Percentiles rank a stretch among this genome's conserved stretches.
phyloP scores from a whole-genome alignment of 2,113 vertebrate species.

The Poeciliopsis retropinna region DNA sequence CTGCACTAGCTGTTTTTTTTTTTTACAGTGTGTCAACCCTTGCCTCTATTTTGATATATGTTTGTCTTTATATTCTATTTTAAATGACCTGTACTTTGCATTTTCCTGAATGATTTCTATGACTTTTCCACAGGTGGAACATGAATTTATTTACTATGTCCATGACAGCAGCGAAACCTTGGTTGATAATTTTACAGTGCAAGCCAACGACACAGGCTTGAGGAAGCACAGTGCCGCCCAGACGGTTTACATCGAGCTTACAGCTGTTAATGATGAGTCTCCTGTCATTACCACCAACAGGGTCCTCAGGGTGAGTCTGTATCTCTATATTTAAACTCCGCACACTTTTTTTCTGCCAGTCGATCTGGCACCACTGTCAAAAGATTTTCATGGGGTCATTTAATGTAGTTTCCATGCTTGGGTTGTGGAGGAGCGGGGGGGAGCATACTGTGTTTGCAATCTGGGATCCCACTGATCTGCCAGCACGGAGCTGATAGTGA shows the following conservation, averaged over 20 bases:
- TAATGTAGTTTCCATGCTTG: conserved; percentile 42
- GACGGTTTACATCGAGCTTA: conserved; percentile 83
- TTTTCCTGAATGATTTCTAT: conserved; percentile 22
- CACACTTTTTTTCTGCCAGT: conserved; percentile 28
- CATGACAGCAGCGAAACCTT: conserved; percentile 86
- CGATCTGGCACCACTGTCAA: conserved; percentile 59
- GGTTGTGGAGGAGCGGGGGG: conserved; percentile 25
- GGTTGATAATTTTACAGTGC: conserved; percentile 85
- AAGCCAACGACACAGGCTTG: conserved; percentile 84
- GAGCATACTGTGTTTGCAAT: conserved; percentile 61
- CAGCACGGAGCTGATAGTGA: conserved; percentile 19
- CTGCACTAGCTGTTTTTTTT: neutral
- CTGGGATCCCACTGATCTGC: conserved; percentile 36
- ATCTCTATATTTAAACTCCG: conserved; percentile 64
- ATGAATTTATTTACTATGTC: conserved; percentile 87
- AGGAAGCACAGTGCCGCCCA: conserved; percentile 85
- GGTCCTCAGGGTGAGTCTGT: conserved; percentile 86
- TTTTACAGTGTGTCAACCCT: neutral
- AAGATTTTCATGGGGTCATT: conserved; percentile 48
- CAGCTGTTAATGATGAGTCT: conserved; percentile 87
- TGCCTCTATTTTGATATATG: neutral
- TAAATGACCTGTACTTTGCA: neutral
- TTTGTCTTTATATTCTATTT: neutral
- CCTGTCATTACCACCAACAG: conserved; percentile 87
- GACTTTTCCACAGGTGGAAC: conserved; percentile 82